Percentiles rank a stretch among this genome's conserved stretches.
phyloP scores from a whole-genome alignment of 2,797 vertebrate species.

The Apogon talboti region DNA sequence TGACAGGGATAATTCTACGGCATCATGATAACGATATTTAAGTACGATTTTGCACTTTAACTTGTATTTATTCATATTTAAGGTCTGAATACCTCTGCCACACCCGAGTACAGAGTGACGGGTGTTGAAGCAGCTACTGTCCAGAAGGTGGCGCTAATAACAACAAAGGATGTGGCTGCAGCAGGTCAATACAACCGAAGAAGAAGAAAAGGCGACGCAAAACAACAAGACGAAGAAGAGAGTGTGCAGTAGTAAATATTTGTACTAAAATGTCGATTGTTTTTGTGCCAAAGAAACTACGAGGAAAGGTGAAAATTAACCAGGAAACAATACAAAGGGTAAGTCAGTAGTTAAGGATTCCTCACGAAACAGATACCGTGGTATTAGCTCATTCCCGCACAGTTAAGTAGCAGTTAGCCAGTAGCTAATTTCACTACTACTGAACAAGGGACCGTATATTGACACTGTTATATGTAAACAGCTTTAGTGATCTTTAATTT shows the following conservation, averaged over 20 bases:
- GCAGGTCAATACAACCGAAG: rapidly evolving
- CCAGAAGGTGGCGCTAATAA: slow-evolving; percentile 33
- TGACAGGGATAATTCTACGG: too few species aligned
- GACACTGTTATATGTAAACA: too few species aligned
- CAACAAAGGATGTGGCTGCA: rapidly evolving
- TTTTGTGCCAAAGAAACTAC: slow-evolving; percentile 90
- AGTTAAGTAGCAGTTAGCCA: slow-evolving; percentile 11
- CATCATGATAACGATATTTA: too few species aligned
- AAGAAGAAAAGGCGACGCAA: slow-evolving; percentile 27
- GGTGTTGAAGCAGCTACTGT: rapidly evolving
- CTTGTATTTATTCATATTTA: too few species aligned
- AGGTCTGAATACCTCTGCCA: too few species aligned
- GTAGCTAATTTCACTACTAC: not conserved
- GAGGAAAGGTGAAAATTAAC: slow-evolving; percentile 90
- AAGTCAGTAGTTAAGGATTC: slow-evolving; percentile 23
- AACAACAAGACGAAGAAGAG: too few species aligned
- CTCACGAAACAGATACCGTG: not conserved
- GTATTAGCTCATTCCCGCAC: not conserved
- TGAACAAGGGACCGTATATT: too few species aligned
- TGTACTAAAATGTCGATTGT: slow-evolving; percentile 85
- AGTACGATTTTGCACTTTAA: too few species aligned
- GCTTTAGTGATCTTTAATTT: too few species aligned
- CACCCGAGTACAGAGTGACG: not conserved
- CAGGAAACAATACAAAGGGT: slow-evolving; percentile 94
- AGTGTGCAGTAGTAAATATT: too few species aligned